phyloP scores from a whole-genome alignment of 2,113 vertebrate genomes.

The Butorides virescens region DNA sequence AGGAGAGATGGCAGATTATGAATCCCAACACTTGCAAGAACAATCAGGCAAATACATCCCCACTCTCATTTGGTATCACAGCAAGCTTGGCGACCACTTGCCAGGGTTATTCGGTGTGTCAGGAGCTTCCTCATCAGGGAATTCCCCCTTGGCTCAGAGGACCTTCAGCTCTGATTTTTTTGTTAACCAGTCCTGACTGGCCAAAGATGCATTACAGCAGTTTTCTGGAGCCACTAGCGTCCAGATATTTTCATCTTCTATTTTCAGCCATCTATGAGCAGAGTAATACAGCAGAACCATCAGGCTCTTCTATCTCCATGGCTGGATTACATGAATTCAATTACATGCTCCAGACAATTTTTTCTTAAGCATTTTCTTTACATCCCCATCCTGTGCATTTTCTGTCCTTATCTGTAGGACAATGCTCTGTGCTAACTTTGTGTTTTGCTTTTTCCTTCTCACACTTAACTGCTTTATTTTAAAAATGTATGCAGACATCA shows the following conservation, averaged over 20 bases:
- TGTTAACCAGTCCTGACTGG: neutral
- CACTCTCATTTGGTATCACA: neutral
- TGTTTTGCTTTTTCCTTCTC: neutral
- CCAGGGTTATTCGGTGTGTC: neutral
- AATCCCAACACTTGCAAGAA: neutral
- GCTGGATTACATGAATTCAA: neutral
- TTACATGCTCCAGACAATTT: neutral
- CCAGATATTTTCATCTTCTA: neutral
- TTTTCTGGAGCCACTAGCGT: neutral
- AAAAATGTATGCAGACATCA: neutral
- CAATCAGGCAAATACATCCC: neutral
- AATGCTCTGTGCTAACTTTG: neutral
- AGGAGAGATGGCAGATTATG: neutral
- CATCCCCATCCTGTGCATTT: neutral
- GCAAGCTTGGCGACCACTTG: neutral
- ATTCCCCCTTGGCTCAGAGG: neutral
- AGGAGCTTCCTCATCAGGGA: neutral
- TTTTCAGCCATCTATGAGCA: constrained; percentile 16
- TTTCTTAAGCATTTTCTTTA: neutral
- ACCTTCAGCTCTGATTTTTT: neutral
- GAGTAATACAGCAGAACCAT: neutral
- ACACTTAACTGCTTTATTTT: neutral
- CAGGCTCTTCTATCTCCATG: neutral
- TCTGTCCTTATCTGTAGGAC: neutral
- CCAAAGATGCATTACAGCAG: neutral